These are phyloP conservation scores for Brachypteracias leptosomus DNA, from an alignment of 2,113 vertebrate genomes.

Conservation along the genomic window DNA sequence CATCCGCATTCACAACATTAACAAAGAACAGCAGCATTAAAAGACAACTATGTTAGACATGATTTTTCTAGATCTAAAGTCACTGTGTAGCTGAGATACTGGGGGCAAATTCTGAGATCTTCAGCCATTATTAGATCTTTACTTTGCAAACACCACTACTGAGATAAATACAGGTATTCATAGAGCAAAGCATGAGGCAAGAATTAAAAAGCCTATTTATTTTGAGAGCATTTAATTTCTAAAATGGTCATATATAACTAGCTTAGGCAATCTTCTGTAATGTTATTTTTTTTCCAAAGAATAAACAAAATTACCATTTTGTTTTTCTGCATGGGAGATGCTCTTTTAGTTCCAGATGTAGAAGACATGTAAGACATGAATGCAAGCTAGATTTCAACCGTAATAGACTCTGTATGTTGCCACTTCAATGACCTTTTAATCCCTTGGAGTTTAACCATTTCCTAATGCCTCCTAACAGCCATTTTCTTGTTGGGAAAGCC, in stretches of 20 bases:
- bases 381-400: constrained; percentile 42
- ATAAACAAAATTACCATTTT: background rate
- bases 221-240: background rate
- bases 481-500: constrained; percentile 81
- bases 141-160: background rate
- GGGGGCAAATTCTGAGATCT: background rate
- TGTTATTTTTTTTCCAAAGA: background rate
- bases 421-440: constrained; percentile 78
- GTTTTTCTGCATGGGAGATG: background rate
- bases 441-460: constrained; percentile 78
- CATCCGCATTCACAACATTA: background rate
- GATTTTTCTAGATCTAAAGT: background rate
- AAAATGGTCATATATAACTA: background rate
- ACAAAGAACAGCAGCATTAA: background rate
- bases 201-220: background rate
- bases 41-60: background rate
- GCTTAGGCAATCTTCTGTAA: background rate
- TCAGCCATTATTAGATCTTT: background rate
- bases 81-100: background rate
- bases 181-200: background rate
- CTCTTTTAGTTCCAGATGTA: constrained; percentile 1
- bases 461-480: constrained; percentile 81
- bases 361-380: background rate
- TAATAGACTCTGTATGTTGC: constrained; percentile 61
- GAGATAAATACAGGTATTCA: background rate